A percentile compares a stretch with the other conserved stretches of the same genome.
Conservation (phyloP, 2,888 invertebrate genomes). For the Philaethria dido region DNA sequence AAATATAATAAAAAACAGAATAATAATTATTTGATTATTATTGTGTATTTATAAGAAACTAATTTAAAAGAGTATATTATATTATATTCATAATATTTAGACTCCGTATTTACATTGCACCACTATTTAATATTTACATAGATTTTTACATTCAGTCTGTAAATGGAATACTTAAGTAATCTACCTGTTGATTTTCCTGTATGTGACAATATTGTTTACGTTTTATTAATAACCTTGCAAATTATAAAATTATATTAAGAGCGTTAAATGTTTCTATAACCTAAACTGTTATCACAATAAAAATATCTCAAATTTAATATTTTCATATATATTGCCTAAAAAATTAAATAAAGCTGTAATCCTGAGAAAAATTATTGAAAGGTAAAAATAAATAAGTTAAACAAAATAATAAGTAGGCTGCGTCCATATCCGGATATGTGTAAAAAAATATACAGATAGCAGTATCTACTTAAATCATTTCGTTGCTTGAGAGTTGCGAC, state of each 20-base stretch:
- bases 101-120: too few relatives aligned
- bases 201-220: neutral
- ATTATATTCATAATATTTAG: too few relatives aligned
- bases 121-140: too few relatives aligned
- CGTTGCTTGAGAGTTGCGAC: constrained; percentile 2
- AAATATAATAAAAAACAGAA: too few relatives aligned
- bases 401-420: neutral
- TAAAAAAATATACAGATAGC: neutral
- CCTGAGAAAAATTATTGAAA: neutral
- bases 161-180: neutral
- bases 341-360: too few relatives aligned
- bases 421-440: neutral
- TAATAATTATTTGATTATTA: too few relatives aligned
- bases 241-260: neutral
- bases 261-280: neutral
- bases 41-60: too few relatives aligned
- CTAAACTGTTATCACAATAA: too few relatives aligned
- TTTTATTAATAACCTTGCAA: neutral
- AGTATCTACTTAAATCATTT: constrained; percentile 11
- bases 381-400: neutral
- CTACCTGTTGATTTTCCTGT: neutral
- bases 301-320: too few relatives aligned
- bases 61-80: too few relatives aligned
- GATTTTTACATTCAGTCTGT: neutral
- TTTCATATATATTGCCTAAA: too few relatives aligned